Evolutionary conservation across 92 coral and sea anemone genomes (phyloP).

Genomic region (Zoanthus gigantus): DNA sequence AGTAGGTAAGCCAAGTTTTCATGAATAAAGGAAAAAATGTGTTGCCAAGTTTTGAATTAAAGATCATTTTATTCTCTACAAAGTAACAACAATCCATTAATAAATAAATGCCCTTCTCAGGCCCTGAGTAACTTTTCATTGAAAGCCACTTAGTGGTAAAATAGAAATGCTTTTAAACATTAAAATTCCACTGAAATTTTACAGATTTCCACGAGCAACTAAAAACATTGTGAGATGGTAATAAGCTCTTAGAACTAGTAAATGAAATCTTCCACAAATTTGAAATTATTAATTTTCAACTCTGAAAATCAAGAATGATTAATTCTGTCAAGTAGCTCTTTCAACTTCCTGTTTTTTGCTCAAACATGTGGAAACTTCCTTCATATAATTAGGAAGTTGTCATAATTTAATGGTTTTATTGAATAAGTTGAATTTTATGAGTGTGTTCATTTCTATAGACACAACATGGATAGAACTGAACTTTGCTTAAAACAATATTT

Average conservation of each 20-base stretch:
- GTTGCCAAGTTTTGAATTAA: not conserved
- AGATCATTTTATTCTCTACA: no score
- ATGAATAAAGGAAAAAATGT: not conserved
- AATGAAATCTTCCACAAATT: not conserved
- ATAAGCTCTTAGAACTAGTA: no score
- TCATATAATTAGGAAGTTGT: not conserved
- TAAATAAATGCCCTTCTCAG: no score
- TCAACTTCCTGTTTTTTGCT: not conserved
- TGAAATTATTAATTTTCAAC: not conserved
- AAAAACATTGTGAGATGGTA: not conserved
- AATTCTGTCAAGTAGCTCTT: not conserved
- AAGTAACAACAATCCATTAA: no score
- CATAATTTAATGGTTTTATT: not conserved
- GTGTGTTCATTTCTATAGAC: no score
- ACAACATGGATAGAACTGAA: no score
- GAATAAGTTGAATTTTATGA: not conserved
- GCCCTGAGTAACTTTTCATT: no score
- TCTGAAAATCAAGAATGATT: not conserved
- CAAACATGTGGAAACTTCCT: not conserved
- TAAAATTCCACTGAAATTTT: constrained; percentile 10
- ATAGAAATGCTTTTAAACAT: constrained; percentile 26
- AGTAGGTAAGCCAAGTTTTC: not conserved
- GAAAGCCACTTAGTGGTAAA: not conserved
- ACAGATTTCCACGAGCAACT: constrained; percentile 2
- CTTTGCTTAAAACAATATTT: no score